These are phyloP conservation scores for Triops cancriformis DNA, from an alignment of 1,140 invertebrate genomes.

Conservation along the genomic window DNA sequence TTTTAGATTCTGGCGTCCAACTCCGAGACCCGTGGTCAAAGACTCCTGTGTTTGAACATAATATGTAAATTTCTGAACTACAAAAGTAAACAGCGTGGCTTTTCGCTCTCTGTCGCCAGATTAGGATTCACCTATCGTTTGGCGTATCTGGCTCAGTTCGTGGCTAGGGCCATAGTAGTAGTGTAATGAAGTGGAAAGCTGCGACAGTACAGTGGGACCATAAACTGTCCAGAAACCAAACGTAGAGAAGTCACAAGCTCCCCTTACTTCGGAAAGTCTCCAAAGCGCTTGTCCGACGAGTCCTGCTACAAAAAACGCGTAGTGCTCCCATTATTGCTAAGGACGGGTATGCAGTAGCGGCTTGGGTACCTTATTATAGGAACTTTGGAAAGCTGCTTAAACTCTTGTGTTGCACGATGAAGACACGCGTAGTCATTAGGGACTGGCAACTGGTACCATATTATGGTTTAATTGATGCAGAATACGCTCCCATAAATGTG, in stretches of 20 bases:
- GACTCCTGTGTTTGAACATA: not conserved
- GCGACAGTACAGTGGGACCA: not conserved
- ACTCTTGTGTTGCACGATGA: not conserved
- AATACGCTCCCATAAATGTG: not conserved
- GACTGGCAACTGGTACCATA: not conserved
- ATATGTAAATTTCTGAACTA: not conserved
- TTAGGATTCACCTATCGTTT: not conserved
- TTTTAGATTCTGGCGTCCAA: too few species aligned
- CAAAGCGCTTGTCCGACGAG: not conserved
- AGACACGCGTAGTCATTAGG: not conserved
- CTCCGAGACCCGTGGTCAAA: too few species aligned
- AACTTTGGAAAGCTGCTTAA: constrained; percentile 6
- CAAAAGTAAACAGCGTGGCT: not conserved
- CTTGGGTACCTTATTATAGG: not conserved
- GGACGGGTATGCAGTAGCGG: constrained; percentile 1
- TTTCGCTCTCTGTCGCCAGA: not conserved
- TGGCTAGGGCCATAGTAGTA: not conserved
- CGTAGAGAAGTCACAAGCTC: not conserved
- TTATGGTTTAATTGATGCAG: not conserved
- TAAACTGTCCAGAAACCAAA: not conserved
- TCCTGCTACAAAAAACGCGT: not conserved
- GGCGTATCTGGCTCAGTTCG: not conserved
- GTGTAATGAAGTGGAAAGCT: not conserved
- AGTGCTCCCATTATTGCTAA: not conserved
- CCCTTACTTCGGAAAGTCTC: not conserved